phyloP scores from a whole-genome alignment of 2,797 vertebrate genomes.

The Chromobotia macracanthus region DNA sequence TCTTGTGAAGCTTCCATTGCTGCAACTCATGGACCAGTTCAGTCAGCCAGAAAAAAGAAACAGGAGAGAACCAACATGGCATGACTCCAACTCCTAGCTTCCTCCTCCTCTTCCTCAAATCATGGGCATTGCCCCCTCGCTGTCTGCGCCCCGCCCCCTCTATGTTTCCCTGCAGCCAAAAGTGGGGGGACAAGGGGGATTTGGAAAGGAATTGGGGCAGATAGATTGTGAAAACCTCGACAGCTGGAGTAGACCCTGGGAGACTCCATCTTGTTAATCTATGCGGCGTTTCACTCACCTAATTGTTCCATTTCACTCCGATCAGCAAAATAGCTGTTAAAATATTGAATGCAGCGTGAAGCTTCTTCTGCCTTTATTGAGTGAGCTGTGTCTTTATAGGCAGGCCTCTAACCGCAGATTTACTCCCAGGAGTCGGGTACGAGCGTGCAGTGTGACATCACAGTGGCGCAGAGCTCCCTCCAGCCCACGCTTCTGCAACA shows the following conservation, averaged over 20 bases:
- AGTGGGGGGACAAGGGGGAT: slow-evolving; percentile 52
- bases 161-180: slow-evolving; percentile 58
- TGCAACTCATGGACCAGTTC: slow-evolving; percentile 38
- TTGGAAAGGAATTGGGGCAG: slow-evolving; percentile 68
- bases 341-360: slow-evolving; percentile 45
- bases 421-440: slow-evolving; percentile 44
- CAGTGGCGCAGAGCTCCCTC: slow-evolving; percentile 7
- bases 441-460: slow-evolving; percentile 37
- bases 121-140: slow-evolving; percentile 33
- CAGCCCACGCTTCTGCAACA: slow-evolving; percentile 28
- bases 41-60: slow-evolving; percentile 53
- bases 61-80: slow-evolving; percentile 58
- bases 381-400: slow-evolving; percentile 40
- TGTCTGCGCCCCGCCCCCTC: slow-evolving; percentile 26
- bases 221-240: slow-evolving; percentile 64
- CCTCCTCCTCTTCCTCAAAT: slow-evolving; percentile 40
- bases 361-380: slow-evolving; percentile 45
- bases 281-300: slow-evolving; percentile 53
- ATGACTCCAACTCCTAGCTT: slow-evolving; percentile 49
- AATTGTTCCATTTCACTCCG: slow-evolving; percentile 54
- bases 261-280: slow-evolving; percentile 60
- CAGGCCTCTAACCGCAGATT: slow-evolving; percentile 46
- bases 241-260: slow-evolving; percentile 64
- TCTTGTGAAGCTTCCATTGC: slow-evolving; percentile 38
- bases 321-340: slow-evolving; percentile 54